Conservation (phyloP, 1,140 invertebrate species). For the Orchesella cincta region DNA sequence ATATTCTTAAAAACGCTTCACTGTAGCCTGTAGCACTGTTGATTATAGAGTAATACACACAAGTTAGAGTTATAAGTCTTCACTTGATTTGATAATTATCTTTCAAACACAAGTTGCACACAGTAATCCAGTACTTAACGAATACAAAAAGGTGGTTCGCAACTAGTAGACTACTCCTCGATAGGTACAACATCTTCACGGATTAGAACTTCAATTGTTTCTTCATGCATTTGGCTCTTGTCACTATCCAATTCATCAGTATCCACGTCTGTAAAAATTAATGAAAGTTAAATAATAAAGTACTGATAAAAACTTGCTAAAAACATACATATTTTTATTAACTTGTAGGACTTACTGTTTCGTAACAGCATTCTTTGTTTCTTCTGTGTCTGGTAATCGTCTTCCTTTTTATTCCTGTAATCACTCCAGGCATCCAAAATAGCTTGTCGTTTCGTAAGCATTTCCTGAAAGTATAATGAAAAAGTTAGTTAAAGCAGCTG, state of each 20-base stretch:
- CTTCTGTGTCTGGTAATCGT: conserved; percentile 76
- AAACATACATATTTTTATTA: neutral
- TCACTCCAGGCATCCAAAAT: conserved; percentile 86
- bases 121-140: too few relatives aligned
- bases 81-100: too few relatives aligned
- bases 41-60: too few relatives aligned
- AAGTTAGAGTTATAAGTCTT: too few relatives aligned
- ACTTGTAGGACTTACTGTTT: conserved; percentile 74
- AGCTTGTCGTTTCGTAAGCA: conserved; percentile 88
- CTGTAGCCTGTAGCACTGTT: too few relatives aligned
- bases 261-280: conserved; percentile 74
- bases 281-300: conserved; percentile 20
- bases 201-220: conserved; percentile 95
- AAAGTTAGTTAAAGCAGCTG: neutral
- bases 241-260: conserved; percentile 86
- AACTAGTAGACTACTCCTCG: conserved; percentile 63
- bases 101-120: too few relatives aligned
- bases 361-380: conserved; percentile 77
- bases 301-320: conserved; percentile 30
- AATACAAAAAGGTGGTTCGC: conserved; percentile 16
- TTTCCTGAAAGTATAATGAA: conserved; percentile 64
- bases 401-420: conserved; percentile 72
- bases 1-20: too few relatives aligned
- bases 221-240: conserved; percentile 86
- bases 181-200: conserved; percentile 88